Conservation (phyloP, 1,140 invertebrate genomes). For the Drosophila albomicans region DNA sequence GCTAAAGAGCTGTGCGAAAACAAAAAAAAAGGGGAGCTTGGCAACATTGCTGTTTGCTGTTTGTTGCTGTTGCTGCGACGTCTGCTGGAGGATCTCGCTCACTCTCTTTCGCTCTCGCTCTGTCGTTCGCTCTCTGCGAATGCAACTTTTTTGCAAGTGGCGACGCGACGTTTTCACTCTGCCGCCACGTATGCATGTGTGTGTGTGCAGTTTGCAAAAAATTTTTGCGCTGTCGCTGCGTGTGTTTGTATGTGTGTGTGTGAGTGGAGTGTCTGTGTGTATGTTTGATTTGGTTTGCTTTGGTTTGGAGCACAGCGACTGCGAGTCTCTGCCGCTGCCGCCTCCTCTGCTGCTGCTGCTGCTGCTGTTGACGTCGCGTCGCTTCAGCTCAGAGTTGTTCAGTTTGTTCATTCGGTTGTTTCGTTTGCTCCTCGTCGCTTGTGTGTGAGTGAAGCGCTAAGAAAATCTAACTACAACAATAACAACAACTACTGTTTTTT, state of each 20-base stretch:
- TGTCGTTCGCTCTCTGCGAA: slow-evolving; percentile 18
- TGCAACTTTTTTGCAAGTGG: slow-evolving; percentile 47
- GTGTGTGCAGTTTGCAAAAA: neutral
- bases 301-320: slow-evolving; percentile 71
- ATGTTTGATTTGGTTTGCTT: slow-evolving; percentile 72
- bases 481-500: neutral
- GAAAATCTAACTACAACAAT: slow-evolving; percentile 34
- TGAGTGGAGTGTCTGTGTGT: slow-evolving; percentile 44
- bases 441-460: slow-evolving; percentile 70
- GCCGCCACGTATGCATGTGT: slow-evolving; percentile 16
- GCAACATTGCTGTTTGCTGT: slow-evolving; percentile 28
- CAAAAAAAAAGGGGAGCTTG: slow-evolving; percentile 11
- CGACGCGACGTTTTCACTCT: slow-evolving; percentile 40
- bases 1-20: slow-evolving; percentile 18
- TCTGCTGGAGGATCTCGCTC: slow-evolving; percentile 53
- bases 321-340: slow-evolving; percentile 19
- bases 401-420: slow-evolving; percentile 79
- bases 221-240: neutral
- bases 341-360: slow-evolving; percentile 9
- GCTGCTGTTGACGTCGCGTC: slow-evolving; percentile 39
- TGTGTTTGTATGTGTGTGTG: slow-evolving; percentile 36
- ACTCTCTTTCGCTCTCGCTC: slow-evolving; percentile 20
- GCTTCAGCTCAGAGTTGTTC: slow-evolving; percentile 54
- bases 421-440: slow-evolving; percentile 82
- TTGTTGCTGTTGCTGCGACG: slow-evolving; percentile 15